phyloP scores from a whole-genome alignment of 2,113 vertebrate genomes.

The Embiotoca jacksoni region DNA sequence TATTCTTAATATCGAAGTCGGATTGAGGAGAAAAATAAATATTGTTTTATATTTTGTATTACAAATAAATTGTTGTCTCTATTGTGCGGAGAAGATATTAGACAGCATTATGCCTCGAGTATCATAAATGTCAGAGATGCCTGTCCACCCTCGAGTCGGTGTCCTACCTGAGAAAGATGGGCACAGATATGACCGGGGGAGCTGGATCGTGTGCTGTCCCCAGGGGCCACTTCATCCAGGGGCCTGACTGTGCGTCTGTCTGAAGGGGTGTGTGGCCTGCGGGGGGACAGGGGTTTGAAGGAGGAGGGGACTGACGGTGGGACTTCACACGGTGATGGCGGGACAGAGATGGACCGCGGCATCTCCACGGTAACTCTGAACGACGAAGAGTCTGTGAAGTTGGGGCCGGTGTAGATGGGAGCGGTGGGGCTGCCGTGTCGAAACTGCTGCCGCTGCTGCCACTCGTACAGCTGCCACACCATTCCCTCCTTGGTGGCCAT shows the following conservation, averaged over 20 bases:
- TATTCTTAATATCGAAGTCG: background rate
- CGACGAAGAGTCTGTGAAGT: conserved; percentile 88
- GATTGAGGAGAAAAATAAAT: background rate
- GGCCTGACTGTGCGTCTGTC: conserved; percentile 94
- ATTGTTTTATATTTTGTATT: background rate
- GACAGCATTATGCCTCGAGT: no score
- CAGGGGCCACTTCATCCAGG: conserved; percentile 83
- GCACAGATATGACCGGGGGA: conserved; percentile 89
- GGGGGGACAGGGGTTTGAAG: conserved; percentile 85
- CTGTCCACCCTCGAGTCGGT: background rate
- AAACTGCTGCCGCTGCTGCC: conserved; percentile 98
- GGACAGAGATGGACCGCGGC: conserved; percentile 95
- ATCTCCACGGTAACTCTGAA: conserved; percentile 93
- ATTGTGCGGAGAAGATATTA: background rate
- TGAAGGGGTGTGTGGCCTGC: conserved; percentile 93
- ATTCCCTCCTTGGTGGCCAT: conserved; percentile 93
- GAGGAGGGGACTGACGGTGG: conserved; percentile 87
- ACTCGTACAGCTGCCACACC: conserved; percentile 98
- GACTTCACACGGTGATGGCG: conserved; percentile 94
- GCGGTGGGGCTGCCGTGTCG: conserved; percentile 96
- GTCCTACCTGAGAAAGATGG: conserved; percentile 88
- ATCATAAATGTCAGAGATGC: background rate
- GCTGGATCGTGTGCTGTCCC: conserved; percentile 86
- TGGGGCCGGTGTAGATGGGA: conserved; percentile 87
- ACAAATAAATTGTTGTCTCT: background rate